Evolutionary conservation across 2,888 invertebrate genomes (phyloP).

Genomic region (Beris chalybata): DNA sequence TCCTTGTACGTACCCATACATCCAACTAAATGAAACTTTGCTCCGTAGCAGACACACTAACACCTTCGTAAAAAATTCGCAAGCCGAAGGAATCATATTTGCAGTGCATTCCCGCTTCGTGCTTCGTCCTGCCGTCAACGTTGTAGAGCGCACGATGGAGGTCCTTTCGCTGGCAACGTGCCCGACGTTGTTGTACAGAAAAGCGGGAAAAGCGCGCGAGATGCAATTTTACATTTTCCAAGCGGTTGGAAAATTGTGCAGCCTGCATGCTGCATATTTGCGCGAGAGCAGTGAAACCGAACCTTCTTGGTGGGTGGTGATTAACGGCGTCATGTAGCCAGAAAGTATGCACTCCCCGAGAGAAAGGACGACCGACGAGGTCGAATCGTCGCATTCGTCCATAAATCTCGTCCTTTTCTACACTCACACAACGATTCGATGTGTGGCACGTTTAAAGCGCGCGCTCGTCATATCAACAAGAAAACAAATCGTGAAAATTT

Average conservation of each 20-base stretch:
- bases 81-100: too few species aligned
- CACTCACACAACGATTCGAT: constrained; percentile 2
- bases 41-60: too few species aligned
- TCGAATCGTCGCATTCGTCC: constrained; percentile 14
- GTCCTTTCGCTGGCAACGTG: constrained; percentile 3
- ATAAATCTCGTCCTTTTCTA: constrained; percentile 3
- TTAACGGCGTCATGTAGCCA: constrained; percentile 5
- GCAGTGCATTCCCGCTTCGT: too few species aligned
- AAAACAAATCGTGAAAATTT: constrained; percentile 4
- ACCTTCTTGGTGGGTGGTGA: constrained; percentile 22
- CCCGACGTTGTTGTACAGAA: constrained; percentile 11
- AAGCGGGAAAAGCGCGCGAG: constrained; percentile 15
- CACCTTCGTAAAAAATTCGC: too few species aligned
- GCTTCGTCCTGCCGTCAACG: too few species aligned
- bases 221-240: constrained; percentile 23
- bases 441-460: neutral
- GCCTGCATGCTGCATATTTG: constrained; percentile 1
- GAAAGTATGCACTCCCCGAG: constrained; percentile 7
- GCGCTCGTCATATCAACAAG: neutral
- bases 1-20: too few species aligned
- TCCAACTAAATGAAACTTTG: too few species aligned
- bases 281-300: constrained; percentile 16
- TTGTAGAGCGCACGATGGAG: neutral
- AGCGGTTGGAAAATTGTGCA: neutral
- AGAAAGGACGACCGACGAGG: constrained; percentile 3